Evolutionary conservation across 1,140 invertebrate genomes (phyloP), one percentile per base, ranked within the genome.

Genomic region (Drosophila ironensis): DNA sequence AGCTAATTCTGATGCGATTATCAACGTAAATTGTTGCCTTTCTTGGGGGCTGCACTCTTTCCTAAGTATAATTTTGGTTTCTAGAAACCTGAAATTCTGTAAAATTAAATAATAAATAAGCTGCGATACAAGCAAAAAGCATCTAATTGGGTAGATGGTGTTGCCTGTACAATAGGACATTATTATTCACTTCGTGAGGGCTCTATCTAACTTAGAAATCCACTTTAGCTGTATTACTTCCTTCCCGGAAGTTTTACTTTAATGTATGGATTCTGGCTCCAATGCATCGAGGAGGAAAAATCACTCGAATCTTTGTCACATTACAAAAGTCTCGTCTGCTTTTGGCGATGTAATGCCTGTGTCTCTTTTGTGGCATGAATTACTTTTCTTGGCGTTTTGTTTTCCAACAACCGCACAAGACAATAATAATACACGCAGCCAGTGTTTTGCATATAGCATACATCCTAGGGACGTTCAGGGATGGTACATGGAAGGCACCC

Each of bases 361-460:
- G 37, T 47, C 40, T 54, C 53, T 54, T 66, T 72, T 86, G 64
- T 73, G 80, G 50, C 57, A 59, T 84, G 78, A 84, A 84, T 86
- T 78, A 78, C 80, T 84, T 78, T 84, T 86, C 70, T 67, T 86
- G 64, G 61, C 80, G 78, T 82, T 86, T 80, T 84, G 80, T 84
- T 78, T 86, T 76, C 73, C 44, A 78, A 78, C 70, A 84, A 74
- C 80, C 80, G 24, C 73, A 61, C 17, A 86, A 86, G 80, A 84
- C 78, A 84, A 84, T 86, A 59, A 22, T 22, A 5, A n/a, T 12
- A 33, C 30, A 37, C 46, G 16, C 20, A 42, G 47, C 27, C 20
- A n/a, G n/a, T 20, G 40, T 46, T 25, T 8, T 33, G n/a, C 30
- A 25, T 28, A 40, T 35, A 51, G 27, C 48, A 37, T 53, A 25